Conservation (phyloP, 2,797 vertebrate species). For the Sebastes dallii region DNA sequence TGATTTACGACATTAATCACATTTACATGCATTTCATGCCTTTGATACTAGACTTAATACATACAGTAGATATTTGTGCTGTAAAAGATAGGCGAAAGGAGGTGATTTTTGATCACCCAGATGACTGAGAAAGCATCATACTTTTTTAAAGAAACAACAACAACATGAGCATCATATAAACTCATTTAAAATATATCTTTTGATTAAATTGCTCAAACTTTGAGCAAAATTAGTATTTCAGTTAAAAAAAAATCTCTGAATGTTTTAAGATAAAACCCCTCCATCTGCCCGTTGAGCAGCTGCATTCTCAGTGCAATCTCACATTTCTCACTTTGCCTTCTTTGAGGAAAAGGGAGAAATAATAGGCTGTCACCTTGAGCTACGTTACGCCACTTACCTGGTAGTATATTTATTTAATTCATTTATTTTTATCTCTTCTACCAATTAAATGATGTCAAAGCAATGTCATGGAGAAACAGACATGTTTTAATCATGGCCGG, state of each 20-base stretch:
- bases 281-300: slow-evolving; percentile 61
- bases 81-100: neutral
- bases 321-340: slow-evolving; percentile 72
- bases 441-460: slow-evolving; percentile 84
- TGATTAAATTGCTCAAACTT: slow-evolving; percentile 55
- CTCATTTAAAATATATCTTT: slow-evolving; percentile 36
- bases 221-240: slow-evolving; percentile 56
- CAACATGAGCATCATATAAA: neutral
- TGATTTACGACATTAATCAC: slow-evolving; percentile 13
- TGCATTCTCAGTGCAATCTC: slow-evolving; percentile 65
- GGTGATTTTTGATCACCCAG: neutral
- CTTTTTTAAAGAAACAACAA: slow-evolving; percentile 2
- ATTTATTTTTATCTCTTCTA: slow-evolving; percentile 82
- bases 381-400: slow-evolving; percentile 80
- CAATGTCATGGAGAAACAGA: slow-evolving; percentile 82
- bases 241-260: slow-evolving; percentile 33
- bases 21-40: neutral
- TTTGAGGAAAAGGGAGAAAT: slow-evolving; percentile 77
- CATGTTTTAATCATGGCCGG: slow-evolving; percentile 80
- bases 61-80: neutral
- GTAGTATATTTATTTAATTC: slow-evolving; percentile 82
- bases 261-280: slow-evolving; percentile 38
- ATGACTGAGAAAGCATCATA: slow-evolving; percentile 7
- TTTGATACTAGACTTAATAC: slow-evolving; percentile 6
- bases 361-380: slow-evolving; percentile 81